These are phyloP conservation scores for Pogonocherus hispidulus DNA, from an alignment of 2,888 invertebrate genomes.

Conservation along the genomic window DNA sequence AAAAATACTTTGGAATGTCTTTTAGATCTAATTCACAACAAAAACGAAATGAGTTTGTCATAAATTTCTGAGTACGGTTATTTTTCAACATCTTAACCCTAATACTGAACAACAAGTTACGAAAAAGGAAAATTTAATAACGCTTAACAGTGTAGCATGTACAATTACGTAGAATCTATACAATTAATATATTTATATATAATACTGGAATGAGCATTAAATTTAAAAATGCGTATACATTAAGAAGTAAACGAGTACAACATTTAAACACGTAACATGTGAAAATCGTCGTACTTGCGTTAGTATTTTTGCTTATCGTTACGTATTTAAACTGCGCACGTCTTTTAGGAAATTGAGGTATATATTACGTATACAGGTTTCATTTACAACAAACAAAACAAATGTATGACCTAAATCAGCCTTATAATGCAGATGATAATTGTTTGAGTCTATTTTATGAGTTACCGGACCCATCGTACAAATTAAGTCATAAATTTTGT, in stretches of 20 bases:
- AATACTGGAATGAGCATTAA: slow-evolving; percentile 68
- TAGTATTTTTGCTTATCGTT: slow-evolving; percentile 6
- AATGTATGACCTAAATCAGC: slow-evolving; percentile 56
- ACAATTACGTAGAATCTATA: slow-evolving; percentile 42
- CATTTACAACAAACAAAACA: slow-evolving; percentile 46
- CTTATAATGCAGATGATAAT: slow-evolving; percentile 51
- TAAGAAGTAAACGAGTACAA: slow-evolving; percentile 47
- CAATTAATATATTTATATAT: slow-evolving; percentile 51
- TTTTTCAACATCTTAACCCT: slow-evolving; percentile 29
- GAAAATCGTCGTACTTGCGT: too few species aligned
- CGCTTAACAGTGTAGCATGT: slow-evolving; percentile 43
- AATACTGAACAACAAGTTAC: slow-evolving; percentile 36
- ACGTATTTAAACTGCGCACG: slow-evolving; percentile 34
- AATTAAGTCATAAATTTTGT: too few species aligned
- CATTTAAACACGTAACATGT: slow-evolving; percentile 31
- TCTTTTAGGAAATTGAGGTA: slow-evolving; percentile 70
- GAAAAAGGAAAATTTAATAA: slow-evolving; percentile 23
- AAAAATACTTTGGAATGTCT: slow-evolving; percentile 22
- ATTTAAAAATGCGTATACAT: slow-evolving; percentile 62
- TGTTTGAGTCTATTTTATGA: slow-evolving; percentile 49
- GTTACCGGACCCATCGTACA: too few species aligned
- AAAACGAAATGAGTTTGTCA: slow-evolving; percentile 20
- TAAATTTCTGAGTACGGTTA: slow-evolving; percentile 28
- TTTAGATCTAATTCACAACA: slow-evolving; percentile 2
- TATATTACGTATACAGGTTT: slow-evolving; percentile 76